Conservation (phyloP, 2,113 vertebrate genomes). For the Tachycineta bicolor region DNA sequence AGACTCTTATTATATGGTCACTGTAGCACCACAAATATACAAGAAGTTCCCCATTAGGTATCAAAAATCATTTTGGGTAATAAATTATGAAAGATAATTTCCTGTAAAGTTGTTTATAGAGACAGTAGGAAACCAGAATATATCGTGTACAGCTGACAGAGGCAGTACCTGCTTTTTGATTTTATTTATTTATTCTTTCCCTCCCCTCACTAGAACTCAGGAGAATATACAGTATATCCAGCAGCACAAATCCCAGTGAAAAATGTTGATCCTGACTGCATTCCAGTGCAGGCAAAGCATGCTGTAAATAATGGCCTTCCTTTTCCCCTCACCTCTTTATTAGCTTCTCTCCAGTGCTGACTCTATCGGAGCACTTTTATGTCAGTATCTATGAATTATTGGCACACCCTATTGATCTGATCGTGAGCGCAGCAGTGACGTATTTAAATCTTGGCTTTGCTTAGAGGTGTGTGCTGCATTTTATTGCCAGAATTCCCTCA, state of each 20-base stretch:
- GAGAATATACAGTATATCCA: background rate
- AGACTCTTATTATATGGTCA: background rate
- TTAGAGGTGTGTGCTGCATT: background rate
- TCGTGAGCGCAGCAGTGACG: background rate
- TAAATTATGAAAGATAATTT: background rate
- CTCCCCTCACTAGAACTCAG: background rate
- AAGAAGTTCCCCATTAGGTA: background rate
- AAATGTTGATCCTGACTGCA: background rate
- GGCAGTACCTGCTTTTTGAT: background rate
- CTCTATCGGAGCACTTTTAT: background rate
- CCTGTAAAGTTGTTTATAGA: background rate
- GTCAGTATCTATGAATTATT: background rate
- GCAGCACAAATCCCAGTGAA: conserved; percentile 20
- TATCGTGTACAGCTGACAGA: background rate
- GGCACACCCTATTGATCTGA: background rate
- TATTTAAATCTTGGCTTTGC: conserved; percentile 12
- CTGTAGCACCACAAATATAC: background rate
- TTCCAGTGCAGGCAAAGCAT: background rate
- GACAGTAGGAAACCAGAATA: background rate
- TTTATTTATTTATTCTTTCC: background rate
- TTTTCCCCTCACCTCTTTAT: background rate
- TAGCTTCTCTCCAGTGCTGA: background rate
- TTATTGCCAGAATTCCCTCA: background rate
- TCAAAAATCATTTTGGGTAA: background rate
- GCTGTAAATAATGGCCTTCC: background rate